Evolutionary conservation across 2,797 vertebrate genomes (phyloP).

Genomic region (Heteromormyrus szaboi): DNA sequence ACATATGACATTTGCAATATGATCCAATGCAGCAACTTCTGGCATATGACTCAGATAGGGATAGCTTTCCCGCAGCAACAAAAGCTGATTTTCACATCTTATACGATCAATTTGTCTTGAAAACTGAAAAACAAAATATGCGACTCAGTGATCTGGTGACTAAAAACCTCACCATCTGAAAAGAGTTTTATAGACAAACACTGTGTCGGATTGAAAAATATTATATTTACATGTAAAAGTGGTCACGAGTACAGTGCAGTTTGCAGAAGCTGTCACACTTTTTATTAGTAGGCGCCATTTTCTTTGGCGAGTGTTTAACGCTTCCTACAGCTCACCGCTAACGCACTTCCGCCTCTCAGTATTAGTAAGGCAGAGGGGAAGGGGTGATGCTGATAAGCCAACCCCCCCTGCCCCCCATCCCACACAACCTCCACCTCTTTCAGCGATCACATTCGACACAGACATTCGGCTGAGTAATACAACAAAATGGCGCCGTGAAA

Average conservation of each 20-base stretch:
- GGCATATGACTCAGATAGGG: background rate
- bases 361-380: background rate
- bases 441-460: background rate
- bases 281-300: background rate
- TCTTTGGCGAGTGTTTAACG: background rate
- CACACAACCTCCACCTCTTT: background rate
- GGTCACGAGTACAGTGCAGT: background rate
- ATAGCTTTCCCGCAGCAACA: background rate
- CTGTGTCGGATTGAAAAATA: background rate
- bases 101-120: background rate
- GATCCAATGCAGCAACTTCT: background rate
- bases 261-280: background rate
- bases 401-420: background rate
- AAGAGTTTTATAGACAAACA: background rate
- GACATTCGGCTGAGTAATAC: background rate
- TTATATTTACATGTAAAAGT: background rate
- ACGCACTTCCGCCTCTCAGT: background rate
- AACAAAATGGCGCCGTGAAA: background rate
- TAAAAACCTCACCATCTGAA: background rate
- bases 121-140: background rate
- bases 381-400: background rate
- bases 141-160: background rate
- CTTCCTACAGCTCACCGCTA: background rate
- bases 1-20: background rate
- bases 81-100: background rate